Evolutionary conservation across 1,140 invertebrate species (phyloP), one percentile per base, ranked within the genome.

Genomic region (Leguminivora glycinivorella): DNA sequence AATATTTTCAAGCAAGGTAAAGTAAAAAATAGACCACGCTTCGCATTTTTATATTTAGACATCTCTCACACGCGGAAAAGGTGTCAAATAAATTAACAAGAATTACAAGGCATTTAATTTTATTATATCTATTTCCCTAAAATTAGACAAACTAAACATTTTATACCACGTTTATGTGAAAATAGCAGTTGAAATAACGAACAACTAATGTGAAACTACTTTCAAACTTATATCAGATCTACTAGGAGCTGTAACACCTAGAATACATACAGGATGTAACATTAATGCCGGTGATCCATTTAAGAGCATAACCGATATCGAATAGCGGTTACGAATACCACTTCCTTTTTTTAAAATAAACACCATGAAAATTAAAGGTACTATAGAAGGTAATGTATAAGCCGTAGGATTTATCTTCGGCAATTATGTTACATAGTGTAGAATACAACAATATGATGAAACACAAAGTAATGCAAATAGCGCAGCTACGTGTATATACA

Each of bases 401-500:
- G n/a, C n/a, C n/a, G n/a, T n/a, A n/a, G n/a, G n/a, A n/a, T n/a
- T n/a, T n/a, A n/a, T n/a, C n/a, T n/a, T n/a, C n/a, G n/a, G n/a
- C n/a, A n/a, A n/a, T n/a, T n/a, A n/a, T n/a, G n/a, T n/a, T n/a
- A n/a, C n/a, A n/a, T n/a, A n/a, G n/a, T n/a, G n/a, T n/a, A 31
- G 4, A 63, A 63, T 29, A 63, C 58, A 63, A 63, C 19, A n/a
- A 63, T 31, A 63, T 63, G 29, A 63, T 63, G 31, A 17, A 63
- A 63, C 58, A 63, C 58, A 63, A 29, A 29, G 40, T 70, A 70
- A 52, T 52, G 60, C 69, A 73, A 75, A 73, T 73, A 77, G 68
- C 72, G 69, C 72, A 67, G 66, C 58, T 67, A 82, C 68, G 75
- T 80, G 70, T 26, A 63, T 47, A 71, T 71, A 71, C 72, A 73